Evolutionary conservation across 1,140 invertebrate genomes (phyloP).

Genomic region (Lepidurus apus): DNA sequence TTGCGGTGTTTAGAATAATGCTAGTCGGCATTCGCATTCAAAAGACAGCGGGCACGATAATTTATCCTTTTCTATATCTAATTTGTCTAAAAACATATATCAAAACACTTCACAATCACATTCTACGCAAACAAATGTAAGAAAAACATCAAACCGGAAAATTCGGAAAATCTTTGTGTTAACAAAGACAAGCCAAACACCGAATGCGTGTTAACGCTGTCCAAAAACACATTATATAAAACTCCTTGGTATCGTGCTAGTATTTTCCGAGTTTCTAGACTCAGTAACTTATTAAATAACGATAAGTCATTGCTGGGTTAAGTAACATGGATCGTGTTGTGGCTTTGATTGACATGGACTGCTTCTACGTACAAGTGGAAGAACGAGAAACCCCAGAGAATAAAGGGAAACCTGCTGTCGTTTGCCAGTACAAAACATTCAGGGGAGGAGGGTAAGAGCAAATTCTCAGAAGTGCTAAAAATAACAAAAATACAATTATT

Average conservation of each 20-base stretch:
- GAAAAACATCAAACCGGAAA: too few species aligned
- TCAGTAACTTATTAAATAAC: too few species aligned
- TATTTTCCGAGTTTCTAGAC: background rate
- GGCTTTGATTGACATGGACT: slow-evolving; percentile 94
- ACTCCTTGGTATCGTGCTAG: background rate
- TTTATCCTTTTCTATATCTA: too few species aligned
- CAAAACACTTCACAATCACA: too few species aligned
- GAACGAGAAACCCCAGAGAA: slow-evolving; percentile 73
- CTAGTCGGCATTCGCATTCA: background rate
- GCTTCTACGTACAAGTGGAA: slow-evolving; percentile 97
- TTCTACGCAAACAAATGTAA: too few species aligned
- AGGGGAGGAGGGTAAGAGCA: slow-evolving; percentile 73
- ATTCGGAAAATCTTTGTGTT: too few species aligned
- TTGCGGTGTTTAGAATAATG: background rate
- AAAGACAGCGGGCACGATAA: too few species aligned
- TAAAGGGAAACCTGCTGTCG: slow-evolving; percentile 81
- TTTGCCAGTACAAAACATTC: slow-evolving; percentile 92
- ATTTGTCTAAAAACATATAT: too few species aligned
- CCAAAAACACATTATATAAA: background rate
- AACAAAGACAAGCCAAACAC: background rate
- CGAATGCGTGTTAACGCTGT: background rate
- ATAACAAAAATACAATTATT: background rate
- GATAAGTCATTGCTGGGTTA: background rate
- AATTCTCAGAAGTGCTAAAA: background rate
- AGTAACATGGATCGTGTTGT: slow-evolving; percentile 55